phyloP scores from a whole-genome alignment of 2,113 vertebrate genomes.

The Zosterops lateralis region DNA sequence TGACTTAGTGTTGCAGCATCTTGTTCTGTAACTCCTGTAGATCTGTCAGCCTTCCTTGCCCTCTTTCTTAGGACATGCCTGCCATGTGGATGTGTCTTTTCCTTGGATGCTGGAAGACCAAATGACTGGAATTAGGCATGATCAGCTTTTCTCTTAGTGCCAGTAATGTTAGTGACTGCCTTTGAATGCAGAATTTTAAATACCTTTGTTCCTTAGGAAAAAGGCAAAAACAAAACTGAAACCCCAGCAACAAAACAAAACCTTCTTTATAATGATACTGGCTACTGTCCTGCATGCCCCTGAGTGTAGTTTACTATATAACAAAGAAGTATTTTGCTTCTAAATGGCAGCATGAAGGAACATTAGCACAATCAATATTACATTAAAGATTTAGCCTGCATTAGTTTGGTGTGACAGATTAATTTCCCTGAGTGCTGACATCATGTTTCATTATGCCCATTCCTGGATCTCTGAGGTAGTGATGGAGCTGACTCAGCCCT shows the following conservation, averaged over 20 bases:
- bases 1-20: background rate
- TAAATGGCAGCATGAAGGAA: slow-evolving; percentile 21
- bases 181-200: background rate
- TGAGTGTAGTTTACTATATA: background rate
- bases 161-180: background rate
- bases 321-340: slow-evolving; percentile 35
- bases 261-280: background rate
- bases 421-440: slow-evolving; percentile 60
- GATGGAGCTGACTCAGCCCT: slow-evolving; percentile 40
- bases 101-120: background rate
- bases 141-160: background rate
- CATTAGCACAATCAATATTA: slow-evolving; percentile 73
- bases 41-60: background rate
- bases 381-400: slow-evolving; percentile 64
- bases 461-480: slow-evolving; percentile 8
- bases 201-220: background rate
- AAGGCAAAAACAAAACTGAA: background rate
- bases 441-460: background rate
- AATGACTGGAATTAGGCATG: background rate
- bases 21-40: background rate
- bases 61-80: background rate
- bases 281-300: background rate
- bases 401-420: slow-evolving; percentile 58
- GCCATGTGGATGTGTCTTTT: background rate
- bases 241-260: background rate